phyloP scores from a whole-genome alignment of 2,113 vertebrate species.

The Triplophysa siluroides region DNA sequence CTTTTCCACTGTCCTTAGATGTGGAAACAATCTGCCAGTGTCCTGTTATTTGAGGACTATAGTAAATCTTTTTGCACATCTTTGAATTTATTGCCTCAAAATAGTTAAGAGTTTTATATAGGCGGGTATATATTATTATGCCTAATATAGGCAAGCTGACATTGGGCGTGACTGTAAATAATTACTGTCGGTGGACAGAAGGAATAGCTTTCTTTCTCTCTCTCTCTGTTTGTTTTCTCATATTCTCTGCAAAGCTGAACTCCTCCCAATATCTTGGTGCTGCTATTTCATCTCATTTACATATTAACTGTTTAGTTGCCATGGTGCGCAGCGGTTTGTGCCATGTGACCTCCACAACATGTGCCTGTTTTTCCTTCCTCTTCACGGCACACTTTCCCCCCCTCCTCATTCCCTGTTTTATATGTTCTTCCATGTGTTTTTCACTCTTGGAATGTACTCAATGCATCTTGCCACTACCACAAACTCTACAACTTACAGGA shows the following conservation, averaged over 20 bases:
- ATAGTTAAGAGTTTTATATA: neutral
- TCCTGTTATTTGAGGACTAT: too few species aligned
- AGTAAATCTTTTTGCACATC: too few species aligned
- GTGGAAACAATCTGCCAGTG: too few species aligned
- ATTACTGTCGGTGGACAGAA: neutral
- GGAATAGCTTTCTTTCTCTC: conserved; percentile 15
- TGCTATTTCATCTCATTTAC: conserved; percentile 68
- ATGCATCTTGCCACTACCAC: too few species aligned
- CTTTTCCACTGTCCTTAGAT: too few species aligned
- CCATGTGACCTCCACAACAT: conserved; percentile 65
- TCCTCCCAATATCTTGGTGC: conserved; percentile 64
- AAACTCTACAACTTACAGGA: too few species aligned
- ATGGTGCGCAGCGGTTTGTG: conserved; percentile 57
- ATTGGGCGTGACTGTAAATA: conserved; percentile 9
- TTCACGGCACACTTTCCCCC: neutral
- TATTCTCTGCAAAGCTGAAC: conserved; percentile 52
- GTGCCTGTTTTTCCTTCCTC: conserved; percentile 43
- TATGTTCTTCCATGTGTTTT: neutral
- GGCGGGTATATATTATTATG: neutral
- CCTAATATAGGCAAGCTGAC: neutral
- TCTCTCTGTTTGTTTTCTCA: neutral
- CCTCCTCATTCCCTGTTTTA: neutral
- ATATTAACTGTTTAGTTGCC: conserved; percentile 79
- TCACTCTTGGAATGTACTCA: neutral
- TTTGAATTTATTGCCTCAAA: too few species aligned